Evolutionary conservation across 2,113 vertebrate species (phyloP).

Genomic region (Anser brachyrhynchus): DNA sequence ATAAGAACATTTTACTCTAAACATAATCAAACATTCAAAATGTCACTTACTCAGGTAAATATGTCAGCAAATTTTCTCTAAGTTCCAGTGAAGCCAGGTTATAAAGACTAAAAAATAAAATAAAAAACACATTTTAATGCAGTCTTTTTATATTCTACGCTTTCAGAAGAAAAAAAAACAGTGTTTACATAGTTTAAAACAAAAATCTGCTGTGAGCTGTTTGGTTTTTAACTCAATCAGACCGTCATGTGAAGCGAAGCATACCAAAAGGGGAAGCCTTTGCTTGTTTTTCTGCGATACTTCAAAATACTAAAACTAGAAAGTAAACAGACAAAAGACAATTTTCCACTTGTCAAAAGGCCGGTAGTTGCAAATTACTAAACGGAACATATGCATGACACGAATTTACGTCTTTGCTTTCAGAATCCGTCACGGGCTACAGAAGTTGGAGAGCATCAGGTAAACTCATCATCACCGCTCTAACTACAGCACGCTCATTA

Average conservation of each 20-base stretch:
- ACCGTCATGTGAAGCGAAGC: neutral
- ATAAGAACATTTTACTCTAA: neutral
- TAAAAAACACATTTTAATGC: neutral
- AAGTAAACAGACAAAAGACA: neutral
- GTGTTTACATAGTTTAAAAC: neutral
- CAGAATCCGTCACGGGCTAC: neutral
- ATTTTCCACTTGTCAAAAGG: neutral
- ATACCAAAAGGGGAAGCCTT: neutral
- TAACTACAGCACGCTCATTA: neutral
- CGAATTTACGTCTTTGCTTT: neutral
- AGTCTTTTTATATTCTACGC: neutral
- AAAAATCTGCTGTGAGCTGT: neutral
- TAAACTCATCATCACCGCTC: neutral
- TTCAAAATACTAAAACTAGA: neutral
- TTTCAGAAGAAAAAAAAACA: neutral
- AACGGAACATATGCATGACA: neutral
- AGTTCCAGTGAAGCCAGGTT: conserved; percentile 97
- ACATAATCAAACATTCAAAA: neutral
- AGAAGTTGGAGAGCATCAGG: neutral
- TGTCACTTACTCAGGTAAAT: conserved; percentile 94
- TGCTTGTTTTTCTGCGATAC: neutral
- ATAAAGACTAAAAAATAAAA: conserved; percentile 84
- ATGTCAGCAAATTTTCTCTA: conserved; percentile 94
- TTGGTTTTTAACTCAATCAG: neutral
- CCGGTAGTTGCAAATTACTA: neutral